These are phyloP conservation scores for Pycnonotus jocosus DNA, from an alignment of 2,113 vertebrate species.

Conservation along the genomic window DNA sequence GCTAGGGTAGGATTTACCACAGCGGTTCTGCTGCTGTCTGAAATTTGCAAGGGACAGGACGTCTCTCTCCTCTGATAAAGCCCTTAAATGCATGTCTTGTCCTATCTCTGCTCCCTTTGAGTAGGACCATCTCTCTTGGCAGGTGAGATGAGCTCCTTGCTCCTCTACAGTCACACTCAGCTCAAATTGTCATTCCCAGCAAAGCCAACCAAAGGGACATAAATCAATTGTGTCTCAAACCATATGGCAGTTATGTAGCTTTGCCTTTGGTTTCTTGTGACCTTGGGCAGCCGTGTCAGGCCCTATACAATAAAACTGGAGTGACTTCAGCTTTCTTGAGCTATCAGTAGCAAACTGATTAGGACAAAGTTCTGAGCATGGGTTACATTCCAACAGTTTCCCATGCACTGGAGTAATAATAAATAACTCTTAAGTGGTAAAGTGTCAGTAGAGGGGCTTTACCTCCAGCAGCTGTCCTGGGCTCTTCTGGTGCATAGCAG, in stretches of 20 bases:
- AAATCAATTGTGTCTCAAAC: background rate
- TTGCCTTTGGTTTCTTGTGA: background rate
- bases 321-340: background rate
- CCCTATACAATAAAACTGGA: background rate
- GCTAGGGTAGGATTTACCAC: background rate
- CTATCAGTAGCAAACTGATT: background rate
- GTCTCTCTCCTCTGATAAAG: background rate
- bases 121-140: background rate
- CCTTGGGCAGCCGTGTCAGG: background rate
- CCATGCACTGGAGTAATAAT: background rate
- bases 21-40: background rate
- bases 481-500: background rate
- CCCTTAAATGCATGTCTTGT: background rate
- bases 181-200: background rate
- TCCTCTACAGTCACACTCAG: background rate
- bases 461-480: background rate
- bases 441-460: background rate
- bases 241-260: background rate
- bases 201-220: background rate
- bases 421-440: background rate
- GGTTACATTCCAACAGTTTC: background rate
- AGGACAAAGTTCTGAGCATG: background rate
- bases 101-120: background rate
- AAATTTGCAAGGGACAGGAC: background rate
- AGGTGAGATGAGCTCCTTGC: background rate